A percentile compares a stretch with the other conserved stretches of the same genome.
phyloP scores from a whole-genome alignment of 30 jellyfish, hydroid and myxozoan genomes.

The Chrysaora quinquecirrha region DNA sequence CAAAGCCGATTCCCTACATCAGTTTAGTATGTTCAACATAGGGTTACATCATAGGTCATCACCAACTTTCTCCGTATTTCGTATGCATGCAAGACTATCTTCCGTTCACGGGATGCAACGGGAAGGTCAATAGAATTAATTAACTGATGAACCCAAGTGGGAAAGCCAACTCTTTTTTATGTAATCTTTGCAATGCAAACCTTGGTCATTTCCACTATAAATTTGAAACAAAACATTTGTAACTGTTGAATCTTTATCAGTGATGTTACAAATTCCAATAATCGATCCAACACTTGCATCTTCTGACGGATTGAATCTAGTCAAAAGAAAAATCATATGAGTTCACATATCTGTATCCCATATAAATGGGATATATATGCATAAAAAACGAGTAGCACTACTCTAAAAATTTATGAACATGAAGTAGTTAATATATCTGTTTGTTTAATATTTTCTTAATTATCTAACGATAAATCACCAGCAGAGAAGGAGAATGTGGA shows the following conservation, averaged over 20 bases:
- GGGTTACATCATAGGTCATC: too few relatives aligned
- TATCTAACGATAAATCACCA: too few relatives aligned
- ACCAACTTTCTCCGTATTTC: too few relatives aligned
- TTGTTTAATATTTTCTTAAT: too few relatives aligned
- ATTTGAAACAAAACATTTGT: slow-evolving; percentile 41
- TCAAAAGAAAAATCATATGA: not conserved
- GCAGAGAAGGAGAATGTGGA: too few relatives aligned
- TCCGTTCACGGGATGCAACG: not conserved
- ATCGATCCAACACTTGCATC: slow-evolving; percentile 34
- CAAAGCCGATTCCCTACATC: too few relatives aligned
- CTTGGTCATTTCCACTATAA: slow-evolving; percentile 43
- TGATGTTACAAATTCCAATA: not conserved
- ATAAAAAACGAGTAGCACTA: not conserved
- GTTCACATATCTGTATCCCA: not conserved
- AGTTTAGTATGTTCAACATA: too few relatives aligned
- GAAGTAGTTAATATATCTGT: too few relatives aligned
- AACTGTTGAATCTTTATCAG: slow-evolving; percentile 36
- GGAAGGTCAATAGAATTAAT: not conserved
- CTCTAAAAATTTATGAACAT: not conserved
- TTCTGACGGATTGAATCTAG: slow-evolving; percentile 55
- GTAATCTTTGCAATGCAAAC: not conserved
- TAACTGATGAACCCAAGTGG: not conserved
- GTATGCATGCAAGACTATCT: not conserved
- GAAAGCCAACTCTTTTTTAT: not conserved
- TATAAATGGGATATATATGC: not conserved